These are phyloP conservation scores for Zapus hudsonius DNA, from an alignment of 2,113 vertebrate genomes.

Conservation along the genomic window DNA sequence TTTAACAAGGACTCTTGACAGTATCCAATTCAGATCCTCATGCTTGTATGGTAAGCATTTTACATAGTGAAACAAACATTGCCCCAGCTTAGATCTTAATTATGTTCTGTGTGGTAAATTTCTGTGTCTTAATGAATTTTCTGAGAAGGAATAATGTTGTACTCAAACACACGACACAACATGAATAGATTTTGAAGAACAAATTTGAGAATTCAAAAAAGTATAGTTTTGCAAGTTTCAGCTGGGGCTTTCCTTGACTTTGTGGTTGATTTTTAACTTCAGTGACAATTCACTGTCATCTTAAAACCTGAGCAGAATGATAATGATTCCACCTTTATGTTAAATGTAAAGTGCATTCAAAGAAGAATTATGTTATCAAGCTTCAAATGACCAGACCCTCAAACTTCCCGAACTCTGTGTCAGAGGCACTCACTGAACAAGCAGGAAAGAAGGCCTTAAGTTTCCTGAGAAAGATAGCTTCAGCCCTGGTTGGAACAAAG, in stretches of 20 bases:
- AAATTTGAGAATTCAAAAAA: neutral
- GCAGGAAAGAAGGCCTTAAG: constrained; percentile 38
- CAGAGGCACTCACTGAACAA: constrained; percentile 6
- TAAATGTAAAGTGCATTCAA: neutral
- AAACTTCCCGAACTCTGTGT: constrained; percentile 29
- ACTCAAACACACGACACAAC: fast-evolving
- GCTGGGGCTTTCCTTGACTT: neutral
- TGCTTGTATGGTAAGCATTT: too few species aligned
- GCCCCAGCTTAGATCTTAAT: neutral
- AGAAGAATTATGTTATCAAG: constrained; percentile 34
- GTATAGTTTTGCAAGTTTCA: neutral
- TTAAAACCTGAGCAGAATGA: constrained; percentile 40
- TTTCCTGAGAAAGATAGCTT: constrained; percentile 58
- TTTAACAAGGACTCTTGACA: too few species aligned
- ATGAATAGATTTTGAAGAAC: neutral
- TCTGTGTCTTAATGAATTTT: neutral
- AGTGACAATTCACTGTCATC: neutral
- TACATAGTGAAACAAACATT: too few species aligned
- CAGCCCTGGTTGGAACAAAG: constrained; percentile 65
- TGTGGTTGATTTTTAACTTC: neutral
- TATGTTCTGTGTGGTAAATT: neutral
- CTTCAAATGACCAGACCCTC: neutral
- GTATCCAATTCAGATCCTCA: too few species aligned
- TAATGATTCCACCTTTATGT: constrained; percentile 26
- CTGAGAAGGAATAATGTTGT: constrained; percentile 14